Conservation (phyloP, 2,797 vertebrate genomes). For the Rallus crepitans region DNA sequence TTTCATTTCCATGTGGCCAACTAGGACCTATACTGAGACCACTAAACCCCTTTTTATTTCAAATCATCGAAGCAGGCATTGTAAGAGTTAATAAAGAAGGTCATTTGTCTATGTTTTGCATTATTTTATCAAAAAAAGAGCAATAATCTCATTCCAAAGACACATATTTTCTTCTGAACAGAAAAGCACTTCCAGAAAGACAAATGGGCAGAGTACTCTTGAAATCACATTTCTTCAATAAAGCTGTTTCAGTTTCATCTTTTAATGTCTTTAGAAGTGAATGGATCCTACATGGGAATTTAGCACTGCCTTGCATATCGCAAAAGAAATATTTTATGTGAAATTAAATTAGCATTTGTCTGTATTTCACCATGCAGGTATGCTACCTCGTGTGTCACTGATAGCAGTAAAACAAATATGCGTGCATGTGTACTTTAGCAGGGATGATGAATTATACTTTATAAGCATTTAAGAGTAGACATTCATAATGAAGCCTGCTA, state of each 20-base stretch:
- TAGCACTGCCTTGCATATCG: neutral
- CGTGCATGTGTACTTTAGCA: neutral
- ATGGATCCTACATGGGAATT: neutral
- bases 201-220: neutral
- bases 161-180: neutral
- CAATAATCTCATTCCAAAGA: neutral
- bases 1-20: neutral
- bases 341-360: constrained; percentile 34
- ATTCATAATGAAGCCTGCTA: neutral
- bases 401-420: neutral
- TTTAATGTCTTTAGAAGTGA: constrained; percentile 3
- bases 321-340: neutral
- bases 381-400: neutral
- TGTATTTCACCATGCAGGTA: neutral
- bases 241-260: neutral
- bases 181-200: neutral
- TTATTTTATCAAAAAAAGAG: neutral
- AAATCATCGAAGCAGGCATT: neutral
- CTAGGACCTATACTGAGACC: neutral
- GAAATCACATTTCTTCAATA: neutral
- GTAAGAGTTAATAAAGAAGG: neutral
- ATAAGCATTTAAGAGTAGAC: neutral
- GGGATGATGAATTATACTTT: neutral
- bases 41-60: neutral
- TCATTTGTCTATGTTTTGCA: neutral